Evolutionary conservation across 2,797 vertebrate genomes (phyloP), one percentile per base, ranked within the genome.

Genomic region (Acanthurus lineatus): DNA sequence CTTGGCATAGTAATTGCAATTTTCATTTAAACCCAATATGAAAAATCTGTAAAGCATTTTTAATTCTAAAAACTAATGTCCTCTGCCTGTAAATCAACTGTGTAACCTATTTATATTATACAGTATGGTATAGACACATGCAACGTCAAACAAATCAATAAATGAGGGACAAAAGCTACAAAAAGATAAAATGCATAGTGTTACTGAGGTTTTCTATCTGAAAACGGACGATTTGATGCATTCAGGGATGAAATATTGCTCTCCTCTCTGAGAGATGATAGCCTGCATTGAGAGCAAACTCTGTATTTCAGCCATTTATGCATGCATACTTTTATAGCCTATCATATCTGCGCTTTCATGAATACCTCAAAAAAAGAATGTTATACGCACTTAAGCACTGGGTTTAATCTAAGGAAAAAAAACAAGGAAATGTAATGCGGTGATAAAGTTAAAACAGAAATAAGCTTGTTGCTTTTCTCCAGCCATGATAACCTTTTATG

Each of bases 191-290:
- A 85, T 77, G 51, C 15, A 28, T 7, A 52, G 35, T 49, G 59
- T 56, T 76, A 75, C 25, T 56, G 69, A 68, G 54, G 69, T 32
- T 2, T 22, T 80, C 45, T 59, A 69, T 58, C 72, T 76, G 57
- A 83, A 82, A 83, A 56, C 15, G 57, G 47, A 71, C 28, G 49
- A 28, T 72, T 61, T 71, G 75, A 83, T 75, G 71, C 71, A 52
- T 79, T 83, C 70, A 73, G 16, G 64, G 77, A 51, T 84, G 70
- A 86, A 88, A 86, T 83, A 82, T 48, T 65, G 35, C 69, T 80
- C 52, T 73, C 60, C 83, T 87, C 63, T 79, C 73, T 84, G 56
- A 62, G 32, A 64, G 28, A 75, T 81, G 83, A 88, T 75, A 71
- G 81, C 63, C 38, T 59, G 61, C 73, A 73, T 87, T 88, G 80